Percentiles rank a stretch among this genome's conserved stretches.
These are phyloP conservation scores for Drosophila austrosaltans DNA, from an alignment of 2,888 invertebrate genomes.

Conservation along the genomic window DNA sequence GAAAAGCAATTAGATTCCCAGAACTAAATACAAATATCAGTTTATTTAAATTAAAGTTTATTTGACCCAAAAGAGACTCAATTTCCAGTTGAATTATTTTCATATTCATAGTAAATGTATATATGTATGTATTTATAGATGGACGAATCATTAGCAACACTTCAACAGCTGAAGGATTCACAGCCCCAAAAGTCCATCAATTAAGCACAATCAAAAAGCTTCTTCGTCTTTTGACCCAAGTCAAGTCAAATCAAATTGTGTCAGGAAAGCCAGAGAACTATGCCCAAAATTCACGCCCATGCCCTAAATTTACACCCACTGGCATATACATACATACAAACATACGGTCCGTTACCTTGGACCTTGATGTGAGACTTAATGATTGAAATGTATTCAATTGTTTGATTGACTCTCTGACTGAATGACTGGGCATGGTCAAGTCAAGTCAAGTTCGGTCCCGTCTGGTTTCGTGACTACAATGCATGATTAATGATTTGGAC, in stretches of 20 bases:
- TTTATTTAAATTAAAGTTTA: too few relatives aligned
- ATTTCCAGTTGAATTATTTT: conserved; percentile 2
- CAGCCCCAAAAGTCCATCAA: conserved; percentile 38
- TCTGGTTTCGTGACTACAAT: conserved; percentile 52
- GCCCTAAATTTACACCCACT: background rate
- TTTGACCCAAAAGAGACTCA: too few relatives aligned
- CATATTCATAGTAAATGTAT: background rate
- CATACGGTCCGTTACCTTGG: conserved; percentile 25
- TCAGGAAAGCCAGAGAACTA: conserved; percentile 29
- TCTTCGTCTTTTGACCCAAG: conserved; percentile 40
- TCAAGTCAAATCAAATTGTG: conserved; percentile 68
- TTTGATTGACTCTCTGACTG: conserved; percentile 60
- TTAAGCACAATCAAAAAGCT: conserved; percentile 43
- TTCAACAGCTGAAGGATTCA: conserved; percentile 24
- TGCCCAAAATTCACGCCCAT: conserved; percentile 4
- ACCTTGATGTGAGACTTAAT: conserved; percentile 41
- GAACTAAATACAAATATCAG: too few relatives aligned
- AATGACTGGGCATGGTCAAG: conserved; percentile 30
- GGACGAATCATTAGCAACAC: conserved; percentile 43
- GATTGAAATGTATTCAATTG: conserved; percentile 79
- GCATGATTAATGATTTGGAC: conserved; percentile 67
- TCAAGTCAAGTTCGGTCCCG: conserved; percentile 20
- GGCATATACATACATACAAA: background rate
- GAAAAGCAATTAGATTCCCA: too few relatives aligned
- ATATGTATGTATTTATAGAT: background rate